A percentile compares a stretch with the other conserved stretches of the same genome.
phyloP scores from a whole-genome alignment of 2,113 vertebrate species.

The Cyprinodon tularosa region DNA sequence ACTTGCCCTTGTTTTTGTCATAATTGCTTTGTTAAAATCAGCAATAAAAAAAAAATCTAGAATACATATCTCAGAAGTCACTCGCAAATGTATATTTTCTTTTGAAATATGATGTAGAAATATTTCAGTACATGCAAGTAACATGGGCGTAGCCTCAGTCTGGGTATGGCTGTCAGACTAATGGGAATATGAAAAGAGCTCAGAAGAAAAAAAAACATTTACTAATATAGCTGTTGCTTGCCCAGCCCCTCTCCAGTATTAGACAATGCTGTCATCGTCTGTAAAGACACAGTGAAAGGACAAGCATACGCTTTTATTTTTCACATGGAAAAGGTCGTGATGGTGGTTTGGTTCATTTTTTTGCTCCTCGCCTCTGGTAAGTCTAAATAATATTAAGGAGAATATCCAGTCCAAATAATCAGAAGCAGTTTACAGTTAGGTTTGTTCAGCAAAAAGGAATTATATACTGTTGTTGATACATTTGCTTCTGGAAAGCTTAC shows the following conservation, averaged over 20 bases:
- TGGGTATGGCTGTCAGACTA: slow-evolving; percentile 7
- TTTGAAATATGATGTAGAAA: not conserved
- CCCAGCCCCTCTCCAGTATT: slow-evolving; percentile 16
- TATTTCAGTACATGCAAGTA: not conserved
- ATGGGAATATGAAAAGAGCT: slow-evolving; percentile 21
- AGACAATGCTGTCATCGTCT: not conserved
- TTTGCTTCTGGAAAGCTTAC: not conserved
- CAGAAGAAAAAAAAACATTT: not conserved
- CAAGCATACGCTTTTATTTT: not conserved
- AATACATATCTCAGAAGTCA: not conserved
- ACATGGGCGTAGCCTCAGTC: slow-evolving; percentile 3
- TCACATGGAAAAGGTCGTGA: slow-evolving; percentile 11
- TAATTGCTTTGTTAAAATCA: not conserved
- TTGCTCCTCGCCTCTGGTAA: slow-evolving; percentile 62
- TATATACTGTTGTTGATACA: not conserved
- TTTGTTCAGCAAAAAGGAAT: not conserved
- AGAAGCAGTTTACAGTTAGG: not conserved
- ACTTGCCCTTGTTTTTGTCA: not conserved
- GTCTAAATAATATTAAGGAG: not conserved
- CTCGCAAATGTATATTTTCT: not conserved
- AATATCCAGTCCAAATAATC: not conserved
- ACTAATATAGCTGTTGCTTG: not conserved
- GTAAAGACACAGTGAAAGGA: not conserved
- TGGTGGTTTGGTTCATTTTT: slow-evolving; percentile 14
- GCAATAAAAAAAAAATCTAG: not conserved